Evolutionary conservation across 2,888 invertebrate species (phyloP).

Genomic region (Laothoe populi): DNA sequence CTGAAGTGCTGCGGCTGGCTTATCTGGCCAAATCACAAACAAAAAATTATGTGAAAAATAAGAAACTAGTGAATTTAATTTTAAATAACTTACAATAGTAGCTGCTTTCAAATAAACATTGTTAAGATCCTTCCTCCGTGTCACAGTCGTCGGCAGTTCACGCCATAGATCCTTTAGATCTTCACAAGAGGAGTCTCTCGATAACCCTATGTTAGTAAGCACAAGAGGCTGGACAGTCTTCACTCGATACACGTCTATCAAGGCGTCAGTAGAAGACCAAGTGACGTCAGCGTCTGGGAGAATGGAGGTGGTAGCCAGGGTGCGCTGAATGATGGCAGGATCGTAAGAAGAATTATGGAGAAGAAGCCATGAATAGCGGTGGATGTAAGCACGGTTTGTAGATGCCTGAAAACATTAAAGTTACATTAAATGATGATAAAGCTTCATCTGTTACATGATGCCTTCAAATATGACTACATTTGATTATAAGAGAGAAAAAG

Average conservation of each 20-base stretch:
- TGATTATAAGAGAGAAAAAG: too few relatives aligned
- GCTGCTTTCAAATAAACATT: constrained; percentile 56
- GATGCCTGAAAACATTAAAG: constrained; percentile 57
- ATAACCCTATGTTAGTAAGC: constrained; percentile 44
- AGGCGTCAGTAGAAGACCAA: constrained; percentile 49
- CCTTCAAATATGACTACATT: too few relatives aligned
- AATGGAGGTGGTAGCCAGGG: constrained; percentile 46
- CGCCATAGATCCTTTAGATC: constrained; percentile 51
- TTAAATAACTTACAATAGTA: constrained; percentile 64
- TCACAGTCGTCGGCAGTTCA: constrained; percentile 49
- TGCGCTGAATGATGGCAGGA: constrained; percentile 38
- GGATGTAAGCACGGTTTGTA: constrained; percentile 58
- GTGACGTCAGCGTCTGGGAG: constrained; percentile 70
- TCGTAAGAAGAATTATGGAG: constrained; percentile 50
- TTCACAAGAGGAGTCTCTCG: constrained; percentile 33
- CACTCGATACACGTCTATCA: constrained; percentile 63
- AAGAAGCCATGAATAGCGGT: constrained; percentile 67
- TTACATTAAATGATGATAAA: not conserved
- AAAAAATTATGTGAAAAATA: not conserved
- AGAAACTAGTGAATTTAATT: too few relatives aligned
- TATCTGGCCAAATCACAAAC: too few relatives aligned
- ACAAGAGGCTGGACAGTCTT: constrained; percentile 48
- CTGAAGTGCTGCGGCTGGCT: constrained; percentile 63
- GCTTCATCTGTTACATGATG: too few relatives aligned
- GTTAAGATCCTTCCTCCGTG: constrained; percentile 59